phyloP scores from a whole-genome alignment of 1,140 invertebrate genomes.

The Eueides isabella region DNA sequence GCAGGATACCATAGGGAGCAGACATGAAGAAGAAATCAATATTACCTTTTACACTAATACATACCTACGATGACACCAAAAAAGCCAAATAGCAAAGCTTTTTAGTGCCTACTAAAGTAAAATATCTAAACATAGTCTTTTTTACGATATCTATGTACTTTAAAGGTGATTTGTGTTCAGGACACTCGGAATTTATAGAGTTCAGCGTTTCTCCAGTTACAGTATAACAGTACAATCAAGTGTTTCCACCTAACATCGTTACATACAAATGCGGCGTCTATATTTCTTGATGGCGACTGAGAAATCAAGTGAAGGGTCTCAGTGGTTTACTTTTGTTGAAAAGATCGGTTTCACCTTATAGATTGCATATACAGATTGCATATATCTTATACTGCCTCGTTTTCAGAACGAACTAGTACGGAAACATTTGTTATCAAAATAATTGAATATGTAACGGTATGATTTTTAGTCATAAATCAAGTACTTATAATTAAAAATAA shows the following conservation, averaged over 20 bases:
- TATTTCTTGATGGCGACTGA: conserved; percentile 34
- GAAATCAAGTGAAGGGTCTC: conserved; percentile 31
- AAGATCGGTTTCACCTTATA: conserved; percentile 38
- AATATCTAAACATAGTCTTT: background rate
- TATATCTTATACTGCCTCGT: background rate
- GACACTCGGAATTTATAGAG: conserved; percentile 12
- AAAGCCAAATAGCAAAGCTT: background rate
- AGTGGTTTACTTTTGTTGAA: conserved; percentile 39
- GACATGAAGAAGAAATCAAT: too few relatives aligned
- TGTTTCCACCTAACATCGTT: conserved; percentile 36
- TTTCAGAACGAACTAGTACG: background rate
- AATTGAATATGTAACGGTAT: too few relatives aligned
- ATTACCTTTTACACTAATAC: too few relatives aligned
- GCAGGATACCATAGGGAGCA: too few relatives aligned
- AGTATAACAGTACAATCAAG: conserved; percentile 32
- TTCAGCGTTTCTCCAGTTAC: conserved; percentile 17
- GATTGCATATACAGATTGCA: background rate
- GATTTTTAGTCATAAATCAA: too few relatives aligned
- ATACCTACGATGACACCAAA: too few relatives aligned
- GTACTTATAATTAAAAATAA: too few relatives aligned
- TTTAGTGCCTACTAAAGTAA: background rate
- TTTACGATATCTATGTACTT: background rate
- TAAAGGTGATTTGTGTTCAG: conserved; percentile 2
- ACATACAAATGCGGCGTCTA: conserved; percentile 38
- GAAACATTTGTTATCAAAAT: too few relatives aligned